Evolutionary conservation across 2,113 vertebrate genomes (phyloP), one percentile per base, ranked within the genome.

Genomic region (Salvelinus alpinus): DNA sequence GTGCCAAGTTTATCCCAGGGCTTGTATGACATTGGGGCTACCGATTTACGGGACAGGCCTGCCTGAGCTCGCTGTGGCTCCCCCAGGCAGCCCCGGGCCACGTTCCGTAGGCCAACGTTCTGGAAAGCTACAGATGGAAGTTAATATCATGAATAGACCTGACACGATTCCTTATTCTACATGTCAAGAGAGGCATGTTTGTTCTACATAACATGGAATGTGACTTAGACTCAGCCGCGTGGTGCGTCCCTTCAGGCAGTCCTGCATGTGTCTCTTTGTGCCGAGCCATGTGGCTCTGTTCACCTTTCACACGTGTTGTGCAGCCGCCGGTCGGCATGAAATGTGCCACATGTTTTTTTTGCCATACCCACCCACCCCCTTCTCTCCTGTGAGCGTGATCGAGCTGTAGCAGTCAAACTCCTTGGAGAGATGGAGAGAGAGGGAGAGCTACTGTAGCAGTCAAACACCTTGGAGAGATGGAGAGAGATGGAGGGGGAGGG

Each of bases 181-280:
- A 44, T 44, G 9, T 44, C 38, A 44, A 44, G 9, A 11, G 38
- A 44, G 38, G 9, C 38, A 11, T 20, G 54, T 66, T 11, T 66
- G 64, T 34, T 24, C 13, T 22, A 70, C 34, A 47, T 25, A 22
- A 25, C 14, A 18, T 31, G n/a, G 51, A 11, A 0, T 0, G 1
- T 16, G 0, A 22, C 25, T 14, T 29, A 31, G 18, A 3, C 22
- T 44, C 3, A 27, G 51, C 27, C 9, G 18, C 5, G 16, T n/a
- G 24, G 25, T 7, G 59, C 2, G 16, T 47, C 72, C 60, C 34
- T 29, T 7, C 72, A 73, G 60, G 9, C 59, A 20, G 29, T 5
- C 69, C 75, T 67, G 70, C 70, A 77, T 80, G 31, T 20, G 31
- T 18, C 75, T 75, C 31, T 71, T 72, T 68, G 4, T 80, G 74